Percentiles rank a stretch among this genome's conserved stretches.
Conservation (phyloP, 2,888 invertebrate genomes). For the Meiosimyza platycephala region DNA sequence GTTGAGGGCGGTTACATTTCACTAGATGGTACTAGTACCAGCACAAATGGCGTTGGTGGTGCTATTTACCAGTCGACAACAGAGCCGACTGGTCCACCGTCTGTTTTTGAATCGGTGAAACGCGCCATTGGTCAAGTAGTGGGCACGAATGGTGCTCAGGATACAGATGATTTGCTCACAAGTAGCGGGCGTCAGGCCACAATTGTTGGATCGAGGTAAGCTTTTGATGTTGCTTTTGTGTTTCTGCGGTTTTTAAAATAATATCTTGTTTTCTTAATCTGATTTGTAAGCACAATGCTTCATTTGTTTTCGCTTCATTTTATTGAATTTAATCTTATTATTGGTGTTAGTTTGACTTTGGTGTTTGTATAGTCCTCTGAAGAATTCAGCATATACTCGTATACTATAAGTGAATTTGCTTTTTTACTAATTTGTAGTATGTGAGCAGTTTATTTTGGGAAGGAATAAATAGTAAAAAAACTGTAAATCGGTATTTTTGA, state of each 20-base stretch:
- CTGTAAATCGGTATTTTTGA: too few species aligned
- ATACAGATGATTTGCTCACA: conserved; percentile 61
- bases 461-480: too few species aligned
- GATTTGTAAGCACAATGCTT: too few species aligned
- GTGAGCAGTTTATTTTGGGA: too few species aligned
- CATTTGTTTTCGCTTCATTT: too few species aligned
- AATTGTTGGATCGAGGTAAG: conserved; percentile 67
- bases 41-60: conserved; percentile 61
- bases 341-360: too few species aligned
- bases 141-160: conserved; percentile 58
- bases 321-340: too few species aligned
- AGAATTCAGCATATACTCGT: too few species aligned
- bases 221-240: conserved; percentile 31
- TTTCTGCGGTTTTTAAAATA: not conserved
- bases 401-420: too few species aligned
- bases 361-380: too few species aligned
- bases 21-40: conserved; percentile 60
- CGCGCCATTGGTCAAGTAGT: conserved; percentile 67
- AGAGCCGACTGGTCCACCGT: conserved; percentile 65
- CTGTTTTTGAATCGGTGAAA: conserved; percentile 66
- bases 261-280: not conserved
- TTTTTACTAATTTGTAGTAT: too few species aligned
- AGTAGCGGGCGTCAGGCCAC: conserved; percentile 61
- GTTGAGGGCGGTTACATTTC: conserved; percentile 67
- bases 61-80: conserved; percentile 68